Conservation (phyloP, 2,113 vertebrate species). For the Sigmodon hispidus region DNA sequence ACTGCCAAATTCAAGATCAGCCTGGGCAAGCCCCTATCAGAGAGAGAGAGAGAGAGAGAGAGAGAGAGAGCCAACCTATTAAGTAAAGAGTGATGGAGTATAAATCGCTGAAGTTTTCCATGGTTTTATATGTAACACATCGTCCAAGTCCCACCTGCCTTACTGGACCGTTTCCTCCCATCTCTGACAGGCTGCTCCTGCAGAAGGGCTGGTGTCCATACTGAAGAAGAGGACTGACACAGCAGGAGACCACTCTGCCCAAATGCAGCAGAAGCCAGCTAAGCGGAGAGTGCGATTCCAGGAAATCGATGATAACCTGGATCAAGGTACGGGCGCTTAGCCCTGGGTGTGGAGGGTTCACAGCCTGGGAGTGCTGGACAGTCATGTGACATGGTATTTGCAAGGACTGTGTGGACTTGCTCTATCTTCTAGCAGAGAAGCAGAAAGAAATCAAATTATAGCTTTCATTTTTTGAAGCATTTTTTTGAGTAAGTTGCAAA, state of each 20-base stretch:
- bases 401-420: background rate
- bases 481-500: constrained; percentile 20
- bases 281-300: constrained; percentile 95
- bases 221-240: constrained; percentile 91
- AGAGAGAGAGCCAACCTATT: background rate
- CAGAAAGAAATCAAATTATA: background rate
- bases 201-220: constrained; percentile 95
- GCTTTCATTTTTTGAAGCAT: background rate
- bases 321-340: constrained; percentile 90
- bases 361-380: background rate
- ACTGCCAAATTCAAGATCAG: background rate
- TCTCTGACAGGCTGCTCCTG: constrained; percentile 88
- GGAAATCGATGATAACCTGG: constrained; percentile 92
- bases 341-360: background rate
- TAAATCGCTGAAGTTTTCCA: background rate
- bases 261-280: constrained; percentile 84
- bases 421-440: constrained; percentile 20
- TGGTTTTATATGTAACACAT: background rate
- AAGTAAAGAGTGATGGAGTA: background rate
- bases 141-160: background rate
- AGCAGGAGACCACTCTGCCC: constrained; percentile 80
- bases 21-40: too few species aligned
- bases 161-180: background rate
- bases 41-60: background rate
- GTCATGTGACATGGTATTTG: background rate